A percentile compares a stretch with the other conserved stretches of the same genome.
Evolutionary conservation across 2,888 invertebrate genomes (phyloP).

Genomic region (Timema podura): DNA sequence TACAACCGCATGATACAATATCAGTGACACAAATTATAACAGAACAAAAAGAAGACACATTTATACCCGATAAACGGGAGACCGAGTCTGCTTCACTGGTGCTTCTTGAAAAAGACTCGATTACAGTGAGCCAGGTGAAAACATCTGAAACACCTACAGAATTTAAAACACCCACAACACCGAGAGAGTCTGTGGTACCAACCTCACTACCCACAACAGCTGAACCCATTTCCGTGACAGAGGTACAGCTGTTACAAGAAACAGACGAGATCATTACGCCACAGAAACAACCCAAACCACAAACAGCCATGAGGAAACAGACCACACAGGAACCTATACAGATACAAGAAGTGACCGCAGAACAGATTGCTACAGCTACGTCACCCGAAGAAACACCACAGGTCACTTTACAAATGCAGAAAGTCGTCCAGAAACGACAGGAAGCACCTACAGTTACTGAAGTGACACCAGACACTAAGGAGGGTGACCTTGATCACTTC

Average conservation of each 20-base stretch:
- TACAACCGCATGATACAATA: conserved; percentile 28
- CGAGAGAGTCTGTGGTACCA: conserved; percentile 21
- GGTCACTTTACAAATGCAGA: conserved; percentile 24
- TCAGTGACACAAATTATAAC: conserved; percentile 29
- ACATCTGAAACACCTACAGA: conserved; percentile 29
- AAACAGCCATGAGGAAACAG: conserved; percentile 30
- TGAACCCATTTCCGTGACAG: conserved; percentile 28
- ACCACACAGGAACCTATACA: conserved; percentile 31
- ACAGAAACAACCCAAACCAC: conserved; percentile 28
- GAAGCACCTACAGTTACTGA: conserved; percentile 29
- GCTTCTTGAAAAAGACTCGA: conserved; percentile 31
- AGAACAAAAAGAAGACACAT: conserved; percentile 27
- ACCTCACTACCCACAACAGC: conserved; percentile 23
- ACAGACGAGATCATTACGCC: conserved; percentile 28
- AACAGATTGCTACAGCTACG: conserved; percentile 31
- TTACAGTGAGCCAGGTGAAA: conserved; percentile 31
- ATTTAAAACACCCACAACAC: conserved; percentile 26
- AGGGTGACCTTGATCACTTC: conserved; percentile 27
- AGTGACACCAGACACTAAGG: conserved; percentile 29
- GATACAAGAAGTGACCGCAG: conserved; percentile 32
- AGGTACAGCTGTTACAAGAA: conserved; percentile 25
- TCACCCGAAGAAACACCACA: conserved; percentile 28
- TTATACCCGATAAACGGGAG: conserved; percentile 35
- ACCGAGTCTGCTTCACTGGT: conserved; percentile 29
- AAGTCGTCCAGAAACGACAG: conserved; percentile 31